Conservation (phyloP, 37 sponge, comb jelly and placozoan species). For the Crambe crambe region DNA sequence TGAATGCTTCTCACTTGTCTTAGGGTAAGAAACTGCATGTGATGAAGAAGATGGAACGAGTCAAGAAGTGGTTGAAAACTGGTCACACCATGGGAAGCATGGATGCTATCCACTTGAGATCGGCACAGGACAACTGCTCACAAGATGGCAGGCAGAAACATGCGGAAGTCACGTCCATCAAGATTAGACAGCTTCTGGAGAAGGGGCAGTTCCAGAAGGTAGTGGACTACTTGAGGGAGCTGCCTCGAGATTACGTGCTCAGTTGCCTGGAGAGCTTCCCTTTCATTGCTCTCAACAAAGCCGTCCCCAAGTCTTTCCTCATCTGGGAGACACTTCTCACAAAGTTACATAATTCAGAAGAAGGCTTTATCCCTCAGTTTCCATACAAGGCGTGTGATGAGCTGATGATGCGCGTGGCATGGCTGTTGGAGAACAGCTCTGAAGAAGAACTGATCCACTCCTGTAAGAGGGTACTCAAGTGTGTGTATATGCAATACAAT, state of each 20-base stretch:
- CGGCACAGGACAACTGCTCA: background rate
- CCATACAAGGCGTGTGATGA: slow-evolving; percentile 66
- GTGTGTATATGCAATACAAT: slow-evolving; percentile 77
- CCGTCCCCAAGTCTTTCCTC: slow-evolving; percentile 55
- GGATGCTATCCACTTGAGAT: background rate
- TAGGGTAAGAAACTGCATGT: too few species aligned
- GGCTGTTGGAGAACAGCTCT: slow-evolving; percentile 29
- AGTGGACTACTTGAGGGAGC: slow-evolving; percentile 42
- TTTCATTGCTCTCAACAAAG: slow-evolving; percentile 53
- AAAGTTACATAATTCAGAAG: slow-evolving; percentile 66
- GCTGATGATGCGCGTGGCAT: slow-evolving; percentile 54
- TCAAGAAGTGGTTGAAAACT: slow-evolving; percentile 24
- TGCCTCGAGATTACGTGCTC: slow-evolving; percentile 35
- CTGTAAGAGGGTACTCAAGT: slow-evolving; percentile 59
- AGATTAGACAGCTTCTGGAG: slow-evolving; percentile 56
- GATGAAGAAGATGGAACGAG: slow-evolving; percentile 21
- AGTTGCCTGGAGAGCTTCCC: slow-evolving; percentile 71
- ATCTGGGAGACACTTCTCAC: slow-evolving; percentile 76
- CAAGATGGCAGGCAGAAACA: background rate
- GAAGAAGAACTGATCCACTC: background rate
- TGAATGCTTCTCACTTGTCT: too few species aligned
- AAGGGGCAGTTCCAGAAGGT: slow-evolving; percentile 38
- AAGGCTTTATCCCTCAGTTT: slow-evolving; percentile 67
- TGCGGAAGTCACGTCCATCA: slow-evolving; percentile 45
- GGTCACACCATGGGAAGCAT: slow-evolving; percentile 20